phyloP scores from a whole-genome alignment of 2,888 invertebrate species.

The Drosophila ustulata region DNA sequence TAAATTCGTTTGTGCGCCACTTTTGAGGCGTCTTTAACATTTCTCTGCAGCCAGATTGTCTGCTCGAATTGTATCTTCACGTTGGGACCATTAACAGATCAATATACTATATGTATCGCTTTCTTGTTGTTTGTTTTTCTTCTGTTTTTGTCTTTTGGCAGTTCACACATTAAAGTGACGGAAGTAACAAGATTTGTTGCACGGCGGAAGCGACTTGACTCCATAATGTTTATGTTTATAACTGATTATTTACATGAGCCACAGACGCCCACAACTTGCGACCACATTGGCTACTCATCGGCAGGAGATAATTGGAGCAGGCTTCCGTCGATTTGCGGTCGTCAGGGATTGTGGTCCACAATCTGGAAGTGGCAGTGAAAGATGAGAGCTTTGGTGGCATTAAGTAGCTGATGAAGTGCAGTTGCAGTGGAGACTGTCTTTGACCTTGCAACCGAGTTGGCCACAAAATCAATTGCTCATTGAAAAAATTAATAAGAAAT shows the following conservation, averaged over 20 bases:
- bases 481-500: background rate
- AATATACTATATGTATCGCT: conserved; percentile 64
- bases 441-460: background rate
- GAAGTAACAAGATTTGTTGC: conserved; percentile 74
- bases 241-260: conserved; percentile 59
- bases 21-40: conserved; percentile 43
- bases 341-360: background rate
- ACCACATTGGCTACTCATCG: conserved; percentile 21
- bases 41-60: conserved; percentile 39
- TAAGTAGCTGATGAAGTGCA: background rate
- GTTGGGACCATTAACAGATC: conserved; percentile 69
- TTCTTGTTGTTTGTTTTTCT: conserved; percentile 38
- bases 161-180: conserved; percentile 77
- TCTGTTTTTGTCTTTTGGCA: conserved; percentile 26
- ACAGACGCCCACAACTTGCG: conserved; percentile 21
- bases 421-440: conserved; percentile 2
- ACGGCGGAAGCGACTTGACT: conserved; percentile 65
- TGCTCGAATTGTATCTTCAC: conserved; percentile 45
- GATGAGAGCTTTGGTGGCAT: background rate
- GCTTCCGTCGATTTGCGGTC: conserved; percentile 40
- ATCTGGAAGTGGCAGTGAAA: conserved; percentile 17
- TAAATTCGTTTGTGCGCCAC: conserved; percentile 51
- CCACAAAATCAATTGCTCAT: background rate
- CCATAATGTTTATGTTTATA: conserved; percentile 49
- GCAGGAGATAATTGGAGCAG: conserved; percentile 19